A percentile compares a stretch with the other conserved stretches of the same genome.
Conservation (phyloP, 1,140 invertebrate species). For the Hylaeus volcanicus region DNA sequence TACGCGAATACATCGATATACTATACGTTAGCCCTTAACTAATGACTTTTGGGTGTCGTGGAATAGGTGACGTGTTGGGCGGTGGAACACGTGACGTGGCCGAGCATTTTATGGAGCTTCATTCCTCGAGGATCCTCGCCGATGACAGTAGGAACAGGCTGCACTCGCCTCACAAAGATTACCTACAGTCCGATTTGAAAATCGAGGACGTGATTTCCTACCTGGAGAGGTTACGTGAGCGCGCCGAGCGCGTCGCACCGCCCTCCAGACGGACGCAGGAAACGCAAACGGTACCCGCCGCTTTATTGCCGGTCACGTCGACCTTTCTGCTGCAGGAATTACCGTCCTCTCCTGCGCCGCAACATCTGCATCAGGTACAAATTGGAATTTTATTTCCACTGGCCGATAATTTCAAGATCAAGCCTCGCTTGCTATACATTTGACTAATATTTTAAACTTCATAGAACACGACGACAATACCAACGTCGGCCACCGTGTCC, state of each 20-base stretch:
- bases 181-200: slow-evolving; percentile 72
- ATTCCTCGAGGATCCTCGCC: slow-evolving; percentile 87
- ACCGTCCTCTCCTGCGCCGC: slow-evolving; percentile 67
- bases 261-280: slow-evolving; percentile 77
- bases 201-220: slow-evolving; percentile 74
- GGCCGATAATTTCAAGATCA: too few relatives aligned
- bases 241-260: slow-evolving; percentile 72
- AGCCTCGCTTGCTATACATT: too few relatives aligned
- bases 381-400: too few relatives aligned
- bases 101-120: slow-evolving; percentile 91
- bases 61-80: slow-evolving; percentile 86
- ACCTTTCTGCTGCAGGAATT: slow-evolving; percentile 76
- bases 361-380: slow-evolving; percentile 75
- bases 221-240: slow-evolving; percentile 75
- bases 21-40: too few relatives aligned
- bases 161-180: slow-evolving; percentile 73
- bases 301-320: slow-evolving; percentile 72
- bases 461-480: slow-evolving; percentile 60
- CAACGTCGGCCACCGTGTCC: slow-evolving; percentile 56
- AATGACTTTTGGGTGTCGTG: too few relatives aligned
- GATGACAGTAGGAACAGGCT: slow-evolving; percentile 80
- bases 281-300: slow-evolving; percentile 76
- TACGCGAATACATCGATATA: too few relatives aligned
- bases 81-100: slow-evolving; percentile 88
- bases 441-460: too few relatives aligned